Conservation (phyloP, 2,888 invertebrate genomes). For the Papilio elwesi region DNA sequence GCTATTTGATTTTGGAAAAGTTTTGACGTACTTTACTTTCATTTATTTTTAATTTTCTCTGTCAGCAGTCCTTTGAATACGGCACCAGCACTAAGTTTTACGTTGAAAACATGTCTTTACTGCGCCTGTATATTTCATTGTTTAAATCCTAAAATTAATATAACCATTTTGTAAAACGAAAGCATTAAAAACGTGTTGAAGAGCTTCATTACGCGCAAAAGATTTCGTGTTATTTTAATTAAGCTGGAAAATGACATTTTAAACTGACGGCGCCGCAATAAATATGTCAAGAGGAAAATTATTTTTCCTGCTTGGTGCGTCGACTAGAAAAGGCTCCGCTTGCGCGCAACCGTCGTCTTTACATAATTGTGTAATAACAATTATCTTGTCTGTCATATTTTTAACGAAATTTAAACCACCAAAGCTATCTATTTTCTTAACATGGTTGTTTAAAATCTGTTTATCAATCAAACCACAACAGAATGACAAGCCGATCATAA, state of each 20-base stretch:
- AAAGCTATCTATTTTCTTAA: too few species aligned
- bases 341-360: conserved; percentile 39
- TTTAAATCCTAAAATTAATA: neutral
- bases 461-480: too few species aligned
- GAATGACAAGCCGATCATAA: too few species aligned
- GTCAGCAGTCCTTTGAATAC: too few species aligned
- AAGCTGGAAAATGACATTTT: conserved; percentile 64
- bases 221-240: conserved; percentile 65
- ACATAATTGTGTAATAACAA: conserved; percentile 37
- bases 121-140: neutral
- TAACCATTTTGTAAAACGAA: conserved; percentile 16
- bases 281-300: conserved; percentile 57
- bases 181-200: conserved; percentile 34
- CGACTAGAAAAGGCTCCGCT: conserved; percentile 8
- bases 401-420: neutral
- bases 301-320: conserved; percentile 39
- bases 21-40: neutral
- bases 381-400: conserved; percentile 2
- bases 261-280: conserved; percentile 60
- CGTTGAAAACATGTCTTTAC: too few species aligned
- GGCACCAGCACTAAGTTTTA: too few species aligned
- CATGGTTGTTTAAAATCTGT: too few species aligned
- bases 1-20: neutral
- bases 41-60: neutral
- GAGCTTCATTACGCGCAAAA: conserved; percentile 56